Evolutionary conservation across 2,113 vertebrate genomes (phyloP), one percentile per base, ranked within the genome.

Genomic region (Platanista minor): DNA sequence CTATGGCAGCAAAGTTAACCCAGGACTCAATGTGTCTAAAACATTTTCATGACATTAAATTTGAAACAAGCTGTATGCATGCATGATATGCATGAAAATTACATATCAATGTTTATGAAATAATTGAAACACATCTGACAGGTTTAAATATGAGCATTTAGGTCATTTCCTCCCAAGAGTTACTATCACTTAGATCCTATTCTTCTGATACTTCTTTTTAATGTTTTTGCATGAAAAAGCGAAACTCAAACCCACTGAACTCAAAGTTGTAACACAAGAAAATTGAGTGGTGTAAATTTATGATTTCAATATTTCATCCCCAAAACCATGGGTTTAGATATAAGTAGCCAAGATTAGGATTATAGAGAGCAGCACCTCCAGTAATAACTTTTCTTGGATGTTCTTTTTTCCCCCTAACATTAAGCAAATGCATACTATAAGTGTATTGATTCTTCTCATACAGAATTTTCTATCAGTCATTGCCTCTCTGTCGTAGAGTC

Each of bases 51-150:
- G 57, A 95, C 91, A 74, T 27, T 83, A 94, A 91, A 80, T 95
- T 87, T 96, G 82, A 97, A 95, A 83, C 17, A 94, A 97, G 83
- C 71, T 33, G 1, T 77, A 87, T 83, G 36, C 9, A 87, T 81
- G 59, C 9, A 87, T 81, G 59, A 93, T 95, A 66, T 21, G 41
- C 59, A 95, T 94, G 46, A 94, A 95, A 96, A 93, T 62, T 62
- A 94, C 33, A 90, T 43, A 78, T 41, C 43, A 29, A 23, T 89
- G 84, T 92, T 97, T 96, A 96, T 61, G 41, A 93, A 90, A 90
- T 88, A 81, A 96, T 25, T 94, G 80, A 96, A 96, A 84, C 75
- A 82, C 8, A 92, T 72, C 31, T 92, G 43, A 95, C 69, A 96
- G 66, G 52, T 67, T 97, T 88, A 93, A 97, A 69, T 64, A 78